Base-by-base conservation (phyloP, 2,888 invertebrate species). In the Chrysopilus asiliformis region DNA sequence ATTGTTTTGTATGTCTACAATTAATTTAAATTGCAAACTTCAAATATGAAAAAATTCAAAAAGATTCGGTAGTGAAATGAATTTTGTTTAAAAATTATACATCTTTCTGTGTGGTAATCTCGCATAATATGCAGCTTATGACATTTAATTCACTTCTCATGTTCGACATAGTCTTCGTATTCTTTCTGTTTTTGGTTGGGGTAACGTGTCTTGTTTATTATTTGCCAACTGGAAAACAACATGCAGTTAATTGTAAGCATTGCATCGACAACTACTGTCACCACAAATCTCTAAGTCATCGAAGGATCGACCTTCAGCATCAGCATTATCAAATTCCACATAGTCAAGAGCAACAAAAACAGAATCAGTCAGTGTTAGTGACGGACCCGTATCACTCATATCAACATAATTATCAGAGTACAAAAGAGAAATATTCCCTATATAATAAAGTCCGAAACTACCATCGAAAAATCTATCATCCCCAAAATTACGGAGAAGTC, bases 151-250 rank as follows among this genome's bases (percentile, higher is more conserved):
- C 82, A 57, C 72, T 84, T 65, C 76, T 83, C 70, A 82, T 83
- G 81, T 84, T 84, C 72, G 82, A 84, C 68, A 76, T 82, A 64
- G 82, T 83, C 66, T 84, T 84, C 71, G 72, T 82, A 67, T 83
- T 83, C 67, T 83, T 84, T 70, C 70, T 84, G 60, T 83, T 84
- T 67, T 74, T 84, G 60, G 77, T 83, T 55, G 82, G 80, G 48
- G 80, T 84, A 52, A 82, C 82, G 47, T 83, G 83, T 58, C 69
- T 83, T 52, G 79, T 81, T 60, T 83, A 83, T 64, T 84, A 83
- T 61, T 72, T 82, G 64, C 83, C 83, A 25, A 76, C 78, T 14
- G 55, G 57, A 14, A 44, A 43, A 31, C 38, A 34, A 28, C 33
- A 25, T 30, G 25, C 12, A 31, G 29, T 31, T 13, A 14, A 29